A percentile compares a stretch with the other conserved stretches of the same genome.
These are phyloP conservation scores for Dicerorhinus sumatrensis DNA, from an alignment of 2,113 vertebrate species.

Conservation along the genomic window DNA sequence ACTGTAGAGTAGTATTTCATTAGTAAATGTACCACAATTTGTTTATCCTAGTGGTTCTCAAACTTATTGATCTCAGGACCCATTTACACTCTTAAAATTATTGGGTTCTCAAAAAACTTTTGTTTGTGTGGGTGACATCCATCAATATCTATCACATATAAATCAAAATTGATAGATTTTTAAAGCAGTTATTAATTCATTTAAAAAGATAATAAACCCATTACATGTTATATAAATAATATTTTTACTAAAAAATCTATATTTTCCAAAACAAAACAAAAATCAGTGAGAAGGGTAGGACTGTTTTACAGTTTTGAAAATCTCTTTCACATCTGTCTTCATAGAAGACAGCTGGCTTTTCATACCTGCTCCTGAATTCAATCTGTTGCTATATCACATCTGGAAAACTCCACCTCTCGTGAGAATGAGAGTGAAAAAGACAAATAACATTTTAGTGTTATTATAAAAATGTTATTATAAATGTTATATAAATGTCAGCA, in stretches of 20 bases:
- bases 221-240: neutral
- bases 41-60: neutral
- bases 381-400: neutral
- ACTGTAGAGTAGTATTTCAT: neutral
- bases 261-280: constrained; percentile 14
- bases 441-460: neutral
- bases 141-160: neutral
- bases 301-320: neutral
- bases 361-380: neutral
- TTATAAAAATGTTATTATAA: neutral
- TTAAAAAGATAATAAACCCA: neutral
- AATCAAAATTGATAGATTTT: neutral
- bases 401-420: neutral
- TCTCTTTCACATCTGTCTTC: neutral
- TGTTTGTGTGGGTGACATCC: neutral
- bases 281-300: neutral
- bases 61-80: neutral
- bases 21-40: neutral
- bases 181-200: neutral
- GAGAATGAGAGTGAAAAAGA: neutral
- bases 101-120: neutral
- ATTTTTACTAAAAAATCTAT: neutral
- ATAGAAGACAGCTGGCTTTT: neutral
- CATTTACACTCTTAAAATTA: neutral
- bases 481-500: too few relatives aligned